Evolutionary conservation across 2,113 vertebrate species (phyloP).

Genomic region (Anolis sagrei): DNA sequence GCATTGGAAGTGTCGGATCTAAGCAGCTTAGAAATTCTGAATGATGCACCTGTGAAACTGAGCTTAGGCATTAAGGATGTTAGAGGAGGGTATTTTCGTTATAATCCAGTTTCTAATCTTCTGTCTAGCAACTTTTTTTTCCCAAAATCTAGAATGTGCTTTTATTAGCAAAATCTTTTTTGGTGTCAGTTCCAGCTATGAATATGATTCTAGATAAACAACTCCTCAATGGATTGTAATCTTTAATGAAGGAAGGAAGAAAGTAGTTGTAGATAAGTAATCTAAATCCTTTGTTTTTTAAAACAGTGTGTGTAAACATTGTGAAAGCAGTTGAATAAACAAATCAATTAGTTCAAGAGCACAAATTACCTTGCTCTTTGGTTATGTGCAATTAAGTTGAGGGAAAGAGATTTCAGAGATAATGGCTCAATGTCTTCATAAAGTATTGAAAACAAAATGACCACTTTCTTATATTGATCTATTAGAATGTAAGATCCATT

Average conservation of each 20-base stretch:
- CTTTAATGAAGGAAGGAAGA: constrained; percentile 15
- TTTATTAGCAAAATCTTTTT: constrained; percentile 25
- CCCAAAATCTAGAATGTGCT: not conserved
- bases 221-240: rapidly evolving
- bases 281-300: no score
- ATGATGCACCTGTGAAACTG: constrained; percentile 15
- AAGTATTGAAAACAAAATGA: not conserved
- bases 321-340: no score
- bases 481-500: no score
- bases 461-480: not conserved
- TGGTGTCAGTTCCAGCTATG: constrained; percentile 1
- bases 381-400: not conserved
- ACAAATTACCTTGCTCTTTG: not conserved
- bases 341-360: no score
- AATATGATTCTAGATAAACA: not conserved
- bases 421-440: not conserved
- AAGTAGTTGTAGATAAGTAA: constrained; percentile 1
- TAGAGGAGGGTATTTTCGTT: constrained; percentile 25
- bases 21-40: constrained; percentile 13
- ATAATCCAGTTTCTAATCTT: not conserved
- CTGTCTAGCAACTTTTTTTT: not conserved
- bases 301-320: no score
- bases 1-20: not conserved
- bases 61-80: constrained; percentile 34
- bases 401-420: not conserved